These are phyloP conservation scores for Ormyrus labotus DNA, from an alignment of 2,888 invertebrate species.

Conservation along the genomic window DNA sequence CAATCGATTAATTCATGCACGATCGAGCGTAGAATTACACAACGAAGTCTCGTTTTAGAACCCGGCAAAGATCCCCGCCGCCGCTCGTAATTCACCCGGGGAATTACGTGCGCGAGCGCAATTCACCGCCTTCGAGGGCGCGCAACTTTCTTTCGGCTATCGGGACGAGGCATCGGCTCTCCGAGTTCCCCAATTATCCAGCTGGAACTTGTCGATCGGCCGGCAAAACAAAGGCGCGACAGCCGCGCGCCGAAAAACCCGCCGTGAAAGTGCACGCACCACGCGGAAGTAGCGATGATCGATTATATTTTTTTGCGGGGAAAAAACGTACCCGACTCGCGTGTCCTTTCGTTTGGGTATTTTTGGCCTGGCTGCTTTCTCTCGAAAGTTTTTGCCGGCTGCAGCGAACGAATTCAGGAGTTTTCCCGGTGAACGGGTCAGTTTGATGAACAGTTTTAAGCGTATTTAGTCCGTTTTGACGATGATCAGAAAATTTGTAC, in stretches of 20 bases:
- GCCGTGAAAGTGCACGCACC: slow-evolving; percentile 12
- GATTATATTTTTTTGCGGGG: slow-evolving; percentile 15
- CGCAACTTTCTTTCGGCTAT: slow-evolving; percentile 2
- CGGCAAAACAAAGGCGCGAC: neutral
- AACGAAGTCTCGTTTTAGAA: no score
- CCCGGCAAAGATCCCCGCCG: neutral
- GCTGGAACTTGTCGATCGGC: neutral
- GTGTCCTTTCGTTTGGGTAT: no score
- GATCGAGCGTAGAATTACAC: no score
- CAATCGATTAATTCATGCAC: no score
- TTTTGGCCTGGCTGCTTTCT: no score
- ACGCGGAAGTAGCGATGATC: slow-evolving; percentile 18
- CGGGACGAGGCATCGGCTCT: neutral
- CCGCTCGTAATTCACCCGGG: slow-evolving; percentile 39
- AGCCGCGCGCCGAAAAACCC: neutral
- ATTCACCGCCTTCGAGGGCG: neutral
- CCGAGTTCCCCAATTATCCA: slow-evolving; percentile 12
- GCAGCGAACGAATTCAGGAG: no score
- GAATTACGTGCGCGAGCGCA: slow-evolving; percentile 11
- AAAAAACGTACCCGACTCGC: neutral
- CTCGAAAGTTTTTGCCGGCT: no score
- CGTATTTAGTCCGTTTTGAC: no score
- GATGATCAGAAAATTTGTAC: no score
- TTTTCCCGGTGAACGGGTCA: no score
- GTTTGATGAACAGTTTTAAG: no score